Conservation (phyloP, 2,888 invertebrate genomes). For the Ommatoiulus sabulosus region DNA sequence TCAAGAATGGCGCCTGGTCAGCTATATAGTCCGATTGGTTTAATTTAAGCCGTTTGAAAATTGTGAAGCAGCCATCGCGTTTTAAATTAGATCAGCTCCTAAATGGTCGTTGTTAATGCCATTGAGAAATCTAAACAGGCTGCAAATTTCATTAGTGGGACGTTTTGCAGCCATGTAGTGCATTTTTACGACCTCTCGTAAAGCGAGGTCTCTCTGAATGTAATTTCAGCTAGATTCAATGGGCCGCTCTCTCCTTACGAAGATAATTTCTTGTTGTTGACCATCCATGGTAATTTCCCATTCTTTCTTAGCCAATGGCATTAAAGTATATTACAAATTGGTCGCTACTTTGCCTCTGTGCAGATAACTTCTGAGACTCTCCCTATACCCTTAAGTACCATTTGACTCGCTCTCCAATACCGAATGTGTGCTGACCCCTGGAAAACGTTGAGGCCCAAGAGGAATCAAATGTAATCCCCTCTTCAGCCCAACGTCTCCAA, state of each 20-base stretch:
- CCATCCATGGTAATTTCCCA: background rate
- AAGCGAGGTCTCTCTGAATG: slow-evolving; percentile 3
- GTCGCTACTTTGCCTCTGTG: slow-evolving; percentile 16
- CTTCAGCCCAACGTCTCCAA: slow-evolving; percentile 22
- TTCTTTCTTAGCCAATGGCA: background rate
- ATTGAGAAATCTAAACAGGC: slow-evolving; percentile 7
- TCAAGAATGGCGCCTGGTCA: background rate
- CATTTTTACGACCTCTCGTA: background rate
- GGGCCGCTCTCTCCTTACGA: background rate
- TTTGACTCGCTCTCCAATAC: slow-evolving; percentile 20
- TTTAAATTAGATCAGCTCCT: slow-evolving; percentile 14
- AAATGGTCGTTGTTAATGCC: slow-evolving; percentile 15
- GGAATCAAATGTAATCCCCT: slow-evolving; percentile 34
- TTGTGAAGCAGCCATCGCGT: background rate
- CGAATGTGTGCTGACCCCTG: slow-evolving; percentile 3
- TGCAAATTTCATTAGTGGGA: slow-evolving; percentile 32
- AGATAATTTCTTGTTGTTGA: slow-evolving; percentile 9
- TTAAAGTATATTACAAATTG: slow-evolving; percentile 28
- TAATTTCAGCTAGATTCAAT: slow-evolving; percentile 5
- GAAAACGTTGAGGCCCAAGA: slow-evolving; percentile 34
- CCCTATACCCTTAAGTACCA: slow-evolving; percentile 28
- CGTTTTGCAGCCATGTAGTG: background rate
- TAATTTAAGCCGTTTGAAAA: background rate
- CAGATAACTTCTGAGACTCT: slow-evolving; percentile 28
- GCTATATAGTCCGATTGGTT: background rate